Evolutionary conservation across 2,888 invertebrate genomes (phyloP).

Genomic region (Pammene fasciana): DNA sequence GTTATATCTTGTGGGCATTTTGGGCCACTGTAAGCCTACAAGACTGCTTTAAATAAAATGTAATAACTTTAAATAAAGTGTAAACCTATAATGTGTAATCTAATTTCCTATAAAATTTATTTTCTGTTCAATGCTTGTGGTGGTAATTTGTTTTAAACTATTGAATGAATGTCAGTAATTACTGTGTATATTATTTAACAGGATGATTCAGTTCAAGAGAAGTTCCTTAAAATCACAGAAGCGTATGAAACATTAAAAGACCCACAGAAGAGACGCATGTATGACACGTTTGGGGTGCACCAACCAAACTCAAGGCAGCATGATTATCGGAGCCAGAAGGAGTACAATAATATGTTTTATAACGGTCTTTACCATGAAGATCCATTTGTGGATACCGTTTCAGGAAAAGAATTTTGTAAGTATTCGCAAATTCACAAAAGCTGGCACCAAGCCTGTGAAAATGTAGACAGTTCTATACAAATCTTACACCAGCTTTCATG

Average conservation of each 20-base stretch:
- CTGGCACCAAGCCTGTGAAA: too few species aligned
- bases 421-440: conserved; percentile 40
- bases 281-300: conserved; percentile 91
- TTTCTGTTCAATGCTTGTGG: background rate
- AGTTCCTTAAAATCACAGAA: conserved; percentile 90
- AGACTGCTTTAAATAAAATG: too few species aligned
- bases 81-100: too few species aligned
- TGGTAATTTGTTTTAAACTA: background rate
- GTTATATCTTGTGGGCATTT: too few species aligned
- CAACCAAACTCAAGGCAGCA: conserved; percentile 77
- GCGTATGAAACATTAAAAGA: conserved; percentile 95
- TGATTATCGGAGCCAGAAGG: conserved; percentile 81
- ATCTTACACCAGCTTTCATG: too few species aligned
- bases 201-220: conserved; percentile 89
- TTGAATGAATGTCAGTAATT: background rate
- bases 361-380: conserved; percentile 95
- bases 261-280: conserved; percentile 89
- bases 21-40: too few species aligned
- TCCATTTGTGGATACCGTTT: conserved; percentile 90
- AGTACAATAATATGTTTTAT: conserved; percentile 92
- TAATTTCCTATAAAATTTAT: too few species aligned
- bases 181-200: conserved; percentile 55
- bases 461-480: too few species aligned
- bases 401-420: conserved; percentile 89
- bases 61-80: too few species aligned